Base-by-base conservation (phyloP, 2,888 invertebrate genomes). In the Melieria crassipennis region DNA sequence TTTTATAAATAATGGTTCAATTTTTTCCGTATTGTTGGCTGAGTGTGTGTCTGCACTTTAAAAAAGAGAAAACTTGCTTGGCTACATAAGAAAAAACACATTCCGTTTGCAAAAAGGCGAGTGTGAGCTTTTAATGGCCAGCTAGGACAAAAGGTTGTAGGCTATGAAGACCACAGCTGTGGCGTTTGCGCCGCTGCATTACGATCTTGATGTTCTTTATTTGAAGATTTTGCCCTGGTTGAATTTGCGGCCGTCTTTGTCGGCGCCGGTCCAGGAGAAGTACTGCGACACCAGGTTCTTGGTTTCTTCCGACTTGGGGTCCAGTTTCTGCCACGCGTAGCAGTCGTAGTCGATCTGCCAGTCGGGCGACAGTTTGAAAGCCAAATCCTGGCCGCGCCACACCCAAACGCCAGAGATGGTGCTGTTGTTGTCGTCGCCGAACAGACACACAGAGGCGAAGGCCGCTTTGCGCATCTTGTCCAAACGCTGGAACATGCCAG, bases 151-250 rank as follows among this genome's bases (percentile, higher is more conserved):
- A 30, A 30, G 30, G 30, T 30, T 30, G 30, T 30, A 30, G 30
- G 30, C 3, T 30, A 30, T 30, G 30, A 30, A 50, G 50, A 50
- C 2, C 11, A 50, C 11, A 10, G 50, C 11, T 50, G 50, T 11
- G 50, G 10, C 11, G 50, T 11, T 50, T 9, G 9, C 11, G 9
- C 10, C 9, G 50, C 50, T 50, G 50, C 11, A 10, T 30, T 30
- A 4, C 9, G 63, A 11, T 16, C 50, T 43, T 47, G 1, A 65
- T 7, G 57, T 30, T 30, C 16, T 84, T 91, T 91, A 99, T 90
- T 99, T 99, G 91, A 98, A 99, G 88, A 99, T 94, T 90, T 99
- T 99, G 88, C 99, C 99, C 90, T 99, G 97, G 89, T 97, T 98
- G 91, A 98, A 98, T 85, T 92, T 91, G 85, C 97, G 94, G 73